phyloP scores from a whole-genome alignment of 1,140 invertebrate genomes.

The Drosophila sucinea region DNA sequence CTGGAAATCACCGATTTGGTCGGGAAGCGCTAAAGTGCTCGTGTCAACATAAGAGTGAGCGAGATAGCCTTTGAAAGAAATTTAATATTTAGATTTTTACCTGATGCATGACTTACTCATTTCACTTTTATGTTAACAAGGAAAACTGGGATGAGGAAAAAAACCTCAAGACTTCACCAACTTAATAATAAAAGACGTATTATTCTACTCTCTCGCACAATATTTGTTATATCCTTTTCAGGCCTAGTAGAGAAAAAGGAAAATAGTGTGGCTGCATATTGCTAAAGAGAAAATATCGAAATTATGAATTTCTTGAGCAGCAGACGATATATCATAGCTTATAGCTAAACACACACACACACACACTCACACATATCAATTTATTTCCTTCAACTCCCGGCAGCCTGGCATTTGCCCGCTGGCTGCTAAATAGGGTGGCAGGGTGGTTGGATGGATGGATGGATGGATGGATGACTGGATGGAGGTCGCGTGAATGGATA shows the following conservation, averaged over 20 bases:
- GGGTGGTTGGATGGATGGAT: neutral
- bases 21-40: no score
- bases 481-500: constrained; percentile 5
- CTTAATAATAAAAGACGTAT: no score
- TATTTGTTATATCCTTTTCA: no score
- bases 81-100: no score
- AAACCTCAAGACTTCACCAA: no score
- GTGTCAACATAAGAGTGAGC: no score
- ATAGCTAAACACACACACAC: neutral
- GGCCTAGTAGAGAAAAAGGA: neutral
- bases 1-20: no score
- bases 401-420: neutral
- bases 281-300: neutral
- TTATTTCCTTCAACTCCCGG: neutral
- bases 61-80: no score
- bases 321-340: neutral
- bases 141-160: no score
- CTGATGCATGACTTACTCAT: no score
- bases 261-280: neutral
- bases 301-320: neutral
- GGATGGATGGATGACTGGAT: constrained; percentile 15
- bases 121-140: no score
- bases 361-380: neutral
- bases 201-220: no score
- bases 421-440: constrained; percentile 7